Evolutionary conservation across 2,113 vertebrate species (phyloP), one percentile per base, ranked within the genome.

Genomic region (Vulpes vulpes): DNA sequence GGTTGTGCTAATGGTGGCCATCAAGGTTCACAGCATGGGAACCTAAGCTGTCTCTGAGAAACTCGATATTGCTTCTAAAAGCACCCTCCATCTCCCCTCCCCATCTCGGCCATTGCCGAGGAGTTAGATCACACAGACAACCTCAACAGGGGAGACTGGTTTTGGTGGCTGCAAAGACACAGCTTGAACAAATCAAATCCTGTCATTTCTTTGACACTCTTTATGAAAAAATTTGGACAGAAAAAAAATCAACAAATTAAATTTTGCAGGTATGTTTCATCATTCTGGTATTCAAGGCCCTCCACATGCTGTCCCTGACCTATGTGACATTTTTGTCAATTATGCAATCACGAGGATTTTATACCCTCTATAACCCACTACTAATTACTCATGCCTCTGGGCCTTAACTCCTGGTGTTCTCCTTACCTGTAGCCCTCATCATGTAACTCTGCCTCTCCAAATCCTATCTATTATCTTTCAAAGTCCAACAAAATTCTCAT

Each of bases 311-410:
- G 16, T 67, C 20, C 22, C 12, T 15, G 4, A 5, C 12, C 62
- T 7, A 3, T 51, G 53, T 0, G 35, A 64, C 51, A 59, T 60
- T 60, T 38, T 35, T 11, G 5, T 27, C 64, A 20, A 11, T 4
- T 12, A 43, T 0, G 11, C 25, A 35, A 17, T 19, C 53, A 5
- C 4, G 0, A 19, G 53, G 57, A n/a, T n/a, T 57, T 27, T 19
- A 30, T 4, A 11, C 38, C 76, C 38, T 49, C 15, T 15, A 27
- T 8, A 20, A 20, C 32, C 19, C 38, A 3, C 30, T 8, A 57
- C 73, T 9, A 30, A 2, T 1, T 20, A 30, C 17, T 32, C 55
- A 49, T 51, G 22, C 43, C 55, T 71, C 73, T 30, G 74, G 43
- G 16, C 55, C 64, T 74, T 38, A 11, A 32, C 5, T 74, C 57